phyloP scores from a whole-genome alignment of 2,888 invertebrate genomes.

The Chirona hameri region DNA sequence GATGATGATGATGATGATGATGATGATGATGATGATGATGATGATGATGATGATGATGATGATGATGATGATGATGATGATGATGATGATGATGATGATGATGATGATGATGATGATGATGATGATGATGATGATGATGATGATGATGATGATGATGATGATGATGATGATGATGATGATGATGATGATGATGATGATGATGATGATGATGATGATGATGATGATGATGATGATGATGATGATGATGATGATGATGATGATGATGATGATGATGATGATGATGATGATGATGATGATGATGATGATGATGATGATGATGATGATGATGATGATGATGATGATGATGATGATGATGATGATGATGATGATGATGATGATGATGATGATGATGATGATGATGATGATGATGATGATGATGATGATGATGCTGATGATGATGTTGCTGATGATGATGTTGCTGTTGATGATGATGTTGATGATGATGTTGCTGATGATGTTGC shows the following conservation, averaged over 20 bases:
- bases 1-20: constrained; percentile 22
- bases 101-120: constrained; percentile 22
- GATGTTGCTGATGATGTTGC: too few species aligned
- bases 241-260: constrained; percentile 22
- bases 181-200: constrained; percentile 22
- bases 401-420: too few species aligned
- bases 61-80: constrained; percentile 22
- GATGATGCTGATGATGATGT: too few species aligned
- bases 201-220: constrained; percentile 22
- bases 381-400: too few species aligned
- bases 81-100: constrained; percentile 22
- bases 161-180: constrained; percentile 22
- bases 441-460: too few species aligned
- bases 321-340: constrained; percentile 22
- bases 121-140: constrained; percentile 22
- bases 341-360: constrained; percentile 22
- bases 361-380: constrained; percentile 6
- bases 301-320: constrained; percentile 22
- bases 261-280: constrained; percentile 22
- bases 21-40: constrained; percentile 22
- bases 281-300: constrained; percentile 22
- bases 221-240: constrained; percentile 22
- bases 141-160: constrained; percentile 22
- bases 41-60: constrained; percentile 22
- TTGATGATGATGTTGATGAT: too few species aligned